Evolutionary conservation across 2,888 invertebrate genomes (phyloP).

Genomic region (Eristalis pertinax): DNA sequence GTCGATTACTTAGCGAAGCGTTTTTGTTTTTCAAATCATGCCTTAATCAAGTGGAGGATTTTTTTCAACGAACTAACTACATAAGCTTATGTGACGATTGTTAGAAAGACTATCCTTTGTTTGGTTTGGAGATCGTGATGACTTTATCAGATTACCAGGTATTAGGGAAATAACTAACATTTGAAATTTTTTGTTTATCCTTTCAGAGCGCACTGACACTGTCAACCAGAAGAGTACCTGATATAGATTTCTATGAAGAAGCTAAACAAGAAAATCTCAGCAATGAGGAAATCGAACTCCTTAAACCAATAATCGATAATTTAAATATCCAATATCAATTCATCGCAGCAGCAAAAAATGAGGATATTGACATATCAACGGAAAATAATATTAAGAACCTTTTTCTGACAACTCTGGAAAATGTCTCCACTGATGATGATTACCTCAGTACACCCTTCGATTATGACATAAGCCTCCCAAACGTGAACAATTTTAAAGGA

Average conservation of each 20-base stretch:
- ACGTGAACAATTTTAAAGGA: neutral
- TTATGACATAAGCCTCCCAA: conserved; percentile 21
- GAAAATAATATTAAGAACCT: neutral
- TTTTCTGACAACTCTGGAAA: neutral
- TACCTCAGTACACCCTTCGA: neutral
- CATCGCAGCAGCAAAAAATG: neutral
- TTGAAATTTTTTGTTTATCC: neutral
- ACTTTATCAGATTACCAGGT: too few species aligned
- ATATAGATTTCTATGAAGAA: conserved; percentile 15
- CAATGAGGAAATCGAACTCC: conserved; percentile 32
- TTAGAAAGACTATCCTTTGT: too few species aligned
- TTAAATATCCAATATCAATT: conserved; percentile 29
- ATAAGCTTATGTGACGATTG: too few species aligned
- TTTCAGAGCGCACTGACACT: conserved; percentile 11
- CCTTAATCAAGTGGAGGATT: too few species aligned
- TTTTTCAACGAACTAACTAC: too few species aligned
- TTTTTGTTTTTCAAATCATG: too few species aligned
- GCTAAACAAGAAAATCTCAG: conserved; percentile 34
- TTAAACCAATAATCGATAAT: conserved; percentile 31
- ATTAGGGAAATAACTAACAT: too few species aligned
- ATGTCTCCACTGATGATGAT: neutral
- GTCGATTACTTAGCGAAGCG: too few species aligned
- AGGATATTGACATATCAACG: neutral
- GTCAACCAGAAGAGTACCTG: neutral
- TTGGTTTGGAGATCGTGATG: too few species aligned